These are phyloP conservation scores for Rhorus exstirpatorius DNA, from an alignment of 2,888 invertebrate genomes.

Conservation along the genomic window DNA sequence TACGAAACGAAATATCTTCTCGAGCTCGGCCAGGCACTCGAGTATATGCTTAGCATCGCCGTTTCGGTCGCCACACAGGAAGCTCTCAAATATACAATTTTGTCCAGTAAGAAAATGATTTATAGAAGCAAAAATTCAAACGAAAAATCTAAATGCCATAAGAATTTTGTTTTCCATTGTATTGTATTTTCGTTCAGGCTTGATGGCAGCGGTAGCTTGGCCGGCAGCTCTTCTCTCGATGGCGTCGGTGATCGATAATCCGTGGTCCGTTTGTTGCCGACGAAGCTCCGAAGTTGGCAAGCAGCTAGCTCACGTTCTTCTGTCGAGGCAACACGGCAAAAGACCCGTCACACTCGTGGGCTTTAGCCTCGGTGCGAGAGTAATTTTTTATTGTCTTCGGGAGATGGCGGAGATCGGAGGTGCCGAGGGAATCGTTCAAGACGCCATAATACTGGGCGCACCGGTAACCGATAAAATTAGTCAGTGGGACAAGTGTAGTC, in stretches of 20 bases:
- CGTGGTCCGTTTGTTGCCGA: constrained; percentile 90
- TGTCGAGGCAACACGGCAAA: constrained; percentile 88
- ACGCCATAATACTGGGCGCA: constrained; percentile 89
- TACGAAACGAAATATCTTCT: constrained; percentile 89
- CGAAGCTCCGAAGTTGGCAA: constrained; percentile 88
- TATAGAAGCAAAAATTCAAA: constrained; percentile 12
- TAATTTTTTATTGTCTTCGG: constrained; percentile 89
- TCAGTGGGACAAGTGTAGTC: constrained; percentile 87
- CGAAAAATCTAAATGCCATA: constrained; percentile 13
- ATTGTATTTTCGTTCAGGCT: constrained; percentile 83
- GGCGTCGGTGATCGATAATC: constrained; percentile 89
- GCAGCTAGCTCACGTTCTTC: constrained; percentile 89
- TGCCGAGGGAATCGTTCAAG: constrained; percentile 89
- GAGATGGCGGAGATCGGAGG: constrained; percentile 86
- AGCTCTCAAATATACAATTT: constrained; percentile 89
- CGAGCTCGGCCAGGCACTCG: constrained; percentile 88
- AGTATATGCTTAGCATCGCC: constrained; percentile 88
- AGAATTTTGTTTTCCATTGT: background rate
- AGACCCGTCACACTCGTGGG: constrained; percentile 90
- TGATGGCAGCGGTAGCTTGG: constrained; percentile 90
- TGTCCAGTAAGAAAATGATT: constrained; percentile 86
- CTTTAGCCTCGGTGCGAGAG: constrained; percentile 90
- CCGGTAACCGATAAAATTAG: constrained; percentile 88
- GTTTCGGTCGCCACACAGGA: constrained; percentile 89
- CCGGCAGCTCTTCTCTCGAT: constrained; percentile 88